Evolutionary conservation across 2,797 vertebrate genomes (phyloP).

Genomic region (Trachops cirrhosus): DNA sequence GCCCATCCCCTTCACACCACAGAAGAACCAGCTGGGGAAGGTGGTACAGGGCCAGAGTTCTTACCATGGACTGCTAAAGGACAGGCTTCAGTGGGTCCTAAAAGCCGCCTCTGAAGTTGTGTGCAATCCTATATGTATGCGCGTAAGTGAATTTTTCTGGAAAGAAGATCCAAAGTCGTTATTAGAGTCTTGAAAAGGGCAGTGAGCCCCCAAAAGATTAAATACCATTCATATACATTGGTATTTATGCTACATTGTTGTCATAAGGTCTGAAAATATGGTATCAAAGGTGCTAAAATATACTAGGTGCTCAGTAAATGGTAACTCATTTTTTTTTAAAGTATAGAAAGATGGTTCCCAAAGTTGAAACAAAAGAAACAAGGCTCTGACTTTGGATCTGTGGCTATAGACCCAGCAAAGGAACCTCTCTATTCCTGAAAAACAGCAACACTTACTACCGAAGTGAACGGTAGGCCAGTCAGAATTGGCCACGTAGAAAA

Average conservation of each 20-base stretch:
- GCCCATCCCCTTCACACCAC: not conserved
- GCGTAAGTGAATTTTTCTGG: slow-evolving; percentile 32
- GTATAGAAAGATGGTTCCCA: not conserved
- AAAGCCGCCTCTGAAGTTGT: not conserved
- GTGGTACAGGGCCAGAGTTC: not conserved
- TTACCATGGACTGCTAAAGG: not conserved
- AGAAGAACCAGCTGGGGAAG: not conserved
- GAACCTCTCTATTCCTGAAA: not conserved
- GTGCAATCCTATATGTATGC: not conserved
- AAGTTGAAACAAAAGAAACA: slow-evolving; percentile 35
- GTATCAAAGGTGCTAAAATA: not conserved
- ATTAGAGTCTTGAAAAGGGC: slow-evolving; percentile 36
- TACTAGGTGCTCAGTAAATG: not conserved
- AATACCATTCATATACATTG: not conserved
- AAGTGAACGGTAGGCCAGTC: not conserved
- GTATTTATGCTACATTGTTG: not conserved
- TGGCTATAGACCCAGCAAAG: not conserved
- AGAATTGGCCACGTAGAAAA: not conserved
- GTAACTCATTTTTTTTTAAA: not conserved
- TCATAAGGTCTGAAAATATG: not conserved
- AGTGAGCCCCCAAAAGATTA: not conserved
- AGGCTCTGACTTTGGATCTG: not conserved
- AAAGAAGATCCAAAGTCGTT: slow-evolving; percentile 41
- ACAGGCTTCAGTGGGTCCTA: slow-evolving; percentile 12
- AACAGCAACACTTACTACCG: not conserved